Evolutionary conservation across 2,888 invertebrate genomes (phyloP), one percentile per base, ranked within the genome.

Genomic region (Teleiodes luculella): DNA sequence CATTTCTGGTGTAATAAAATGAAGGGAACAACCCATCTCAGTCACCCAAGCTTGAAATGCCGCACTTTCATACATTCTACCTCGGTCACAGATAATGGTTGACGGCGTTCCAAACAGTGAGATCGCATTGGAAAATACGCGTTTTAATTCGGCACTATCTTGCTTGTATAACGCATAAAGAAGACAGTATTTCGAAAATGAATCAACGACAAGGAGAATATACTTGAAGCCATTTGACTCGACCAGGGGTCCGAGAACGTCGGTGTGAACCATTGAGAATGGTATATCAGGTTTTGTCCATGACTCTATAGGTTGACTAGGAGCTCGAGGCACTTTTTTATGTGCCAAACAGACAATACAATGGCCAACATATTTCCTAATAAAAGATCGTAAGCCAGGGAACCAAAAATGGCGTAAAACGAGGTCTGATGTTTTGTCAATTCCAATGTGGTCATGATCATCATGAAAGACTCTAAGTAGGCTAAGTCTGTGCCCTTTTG

Each of bases 401-500:
- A 50, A 52, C n/a, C n/a, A n/a, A n/a, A n/a, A n/a, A n/a, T n/a
- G n/a, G n/a, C n/a, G n/a, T n/a, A n/a, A n/a, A n/a, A n/a, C n/a
- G n/a, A n/a, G n/a, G n/a, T n/a, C n/a, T n/a, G n/a, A n/a, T n/a
- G n/a, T n/a, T n/a, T n/a, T n/a, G n/a, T n/a, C n/a, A n/a, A n/a
- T n/a, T n/a, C n/a, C n/a, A n/a, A n/a, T n/a, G n/a, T n/a, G n/a
- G n/a, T n/a, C n/a, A n/a, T n/a, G n/a, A n/a, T n/a, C n/a, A n/a
- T n/a, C n/a, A n/a, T n/a, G n/a, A n/a, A n/a, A n/a, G n/a, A n/a
- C n/a, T n/a, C n/a, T n/a, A n/a, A n/a, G n/a, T n/a, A n/a, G n/a
- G n/a, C n/a, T 62, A 2, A 64, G 41, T 6, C 64, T 41, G 47
- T 59, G 51, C 0, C 60, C 62, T 28, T 60, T 64, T 1, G 64